Base-by-base conservation (phyloP, 1,140 invertebrate genomes). In the Tigriopus japonicus region DNA sequence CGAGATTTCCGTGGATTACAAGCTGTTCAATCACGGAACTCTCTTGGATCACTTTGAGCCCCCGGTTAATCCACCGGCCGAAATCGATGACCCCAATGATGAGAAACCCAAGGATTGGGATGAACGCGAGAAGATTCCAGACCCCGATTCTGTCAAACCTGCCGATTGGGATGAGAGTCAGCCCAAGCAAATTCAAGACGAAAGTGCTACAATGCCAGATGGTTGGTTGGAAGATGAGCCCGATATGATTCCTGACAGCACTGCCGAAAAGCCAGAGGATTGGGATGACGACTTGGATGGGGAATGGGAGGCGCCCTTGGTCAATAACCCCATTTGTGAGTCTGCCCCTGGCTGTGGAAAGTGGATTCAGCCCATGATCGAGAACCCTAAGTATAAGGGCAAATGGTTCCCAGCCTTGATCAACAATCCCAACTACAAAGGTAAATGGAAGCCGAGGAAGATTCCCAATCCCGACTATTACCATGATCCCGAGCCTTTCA, bases 271-370 rank as follows among this genome's bases (percentile, higher is more conserved):
- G 74, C 94, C 93, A 0, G 78, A 79, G 0, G 93, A 98, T 71
- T 98, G 94, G 81, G 94, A 98, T 74, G 80, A 85, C 52, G 90
- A 95, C 64, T 98, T 98, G 83, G 95, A 98, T 75, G 95, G 95
- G 0, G 85, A 89, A 71, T 98, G 94, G 93, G 95, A 98, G 73
- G 82, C 95, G 15, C 87, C 93, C 0, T 75, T 92, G 56, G 82
- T 97, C 35, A 79, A 82, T 62, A 98, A 99, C 75, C 89, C 92
- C 0, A 78, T 77, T n/a, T 97, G 92, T 70, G 76, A 77, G 65
- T 76, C 81, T 63, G 85, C 80, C 10, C 76, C 83, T 5, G 94
- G 95, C 3, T 98, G 95, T 76, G 95, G 95, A 1, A 73, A 78
- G 60, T 98, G 94, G 86, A 82, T 81, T 65, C 76, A 85, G 52